These are phyloP conservation scores for Leptinotarsa tumamoca DNA, from an alignment of 2,888 invertebrate species.

Conservation along the genomic window DNA sequence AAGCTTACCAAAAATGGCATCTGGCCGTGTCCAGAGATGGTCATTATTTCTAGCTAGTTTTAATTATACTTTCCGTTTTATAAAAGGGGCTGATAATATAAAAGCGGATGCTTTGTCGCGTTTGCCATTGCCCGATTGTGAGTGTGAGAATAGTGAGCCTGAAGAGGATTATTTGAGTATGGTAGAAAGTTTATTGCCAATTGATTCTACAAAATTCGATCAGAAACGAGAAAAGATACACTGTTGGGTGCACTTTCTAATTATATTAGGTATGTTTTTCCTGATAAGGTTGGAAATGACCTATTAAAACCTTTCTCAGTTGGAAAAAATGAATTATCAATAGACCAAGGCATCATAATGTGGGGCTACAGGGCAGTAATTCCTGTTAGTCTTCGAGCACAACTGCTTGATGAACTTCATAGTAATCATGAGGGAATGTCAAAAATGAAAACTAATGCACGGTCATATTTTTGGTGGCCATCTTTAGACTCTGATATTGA, in stretches of 20 bases:
- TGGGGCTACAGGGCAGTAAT: too few relatives aligned
- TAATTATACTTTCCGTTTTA: too few relatives aligned
- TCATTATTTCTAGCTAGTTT: too few relatives aligned
- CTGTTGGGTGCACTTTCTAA: conserved; percentile 14
- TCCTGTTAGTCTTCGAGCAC: too few relatives aligned
- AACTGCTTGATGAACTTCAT: not conserved
- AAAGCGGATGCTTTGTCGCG: too few relatives aligned
- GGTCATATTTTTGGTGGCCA: too few relatives aligned
- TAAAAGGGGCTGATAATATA: too few relatives aligned
- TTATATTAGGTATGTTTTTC: conserved; percentile 25
- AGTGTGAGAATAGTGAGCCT: too few relatives aligned
- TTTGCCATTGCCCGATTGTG: too few relatives aligned
- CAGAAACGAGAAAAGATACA: conserved; percentile 19
- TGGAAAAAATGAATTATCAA: conserved; percentile 2
- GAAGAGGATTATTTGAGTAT: conserved; percentile 18
- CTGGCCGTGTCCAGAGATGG: too few relatives aligned
- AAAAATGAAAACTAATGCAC: conserved; percentile 13
- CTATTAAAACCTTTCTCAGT: not conserved
- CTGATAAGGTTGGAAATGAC: not conserved
- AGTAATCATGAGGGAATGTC: conserved; percentile 18
- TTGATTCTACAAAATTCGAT: conserved; percentile 4
- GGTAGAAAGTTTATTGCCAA: conserved; percentile 7
- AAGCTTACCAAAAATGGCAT: too few relatives aligned
- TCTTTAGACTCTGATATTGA: too few relatives aligned
- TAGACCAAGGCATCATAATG: not conserved